phyloP scores from a whole-genome alignment of 2,797 vertebrate genomes.

The Chanos chanos region DNA sequence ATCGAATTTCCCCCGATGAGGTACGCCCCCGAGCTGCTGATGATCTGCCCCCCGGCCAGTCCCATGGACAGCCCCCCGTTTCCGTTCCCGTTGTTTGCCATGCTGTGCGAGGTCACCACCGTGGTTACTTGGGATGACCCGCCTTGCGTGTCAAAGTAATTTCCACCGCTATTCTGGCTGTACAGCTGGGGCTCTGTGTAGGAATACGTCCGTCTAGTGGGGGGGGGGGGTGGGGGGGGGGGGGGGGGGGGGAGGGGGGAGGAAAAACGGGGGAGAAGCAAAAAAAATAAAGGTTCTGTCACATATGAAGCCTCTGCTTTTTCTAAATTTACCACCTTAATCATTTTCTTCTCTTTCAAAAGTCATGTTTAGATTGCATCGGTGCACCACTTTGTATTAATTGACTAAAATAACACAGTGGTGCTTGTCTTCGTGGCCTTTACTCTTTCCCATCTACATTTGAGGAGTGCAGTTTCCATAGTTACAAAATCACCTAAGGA shows the following conservation, averaged over 20 bases:
- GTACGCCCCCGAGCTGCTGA: constrained; percentile 86
- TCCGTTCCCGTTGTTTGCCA: constrained; percentile 86
- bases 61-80: constrained; percentile 90
- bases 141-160: constrained; percentile 90
- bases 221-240: too few species aligned
- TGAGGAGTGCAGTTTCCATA: constrained; percentile 38
- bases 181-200: constrained; percentile 95
- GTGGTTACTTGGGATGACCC: constrained; percentile 88
- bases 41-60: constrained; percentile 85
- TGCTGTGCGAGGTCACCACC: constrained; percentile 84
- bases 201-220: constrained; percentile 85
- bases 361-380: constrained; percentile 8
- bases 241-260: too few species aligned
- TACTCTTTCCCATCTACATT: constrained; percentile 8
- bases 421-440: constrained; percentile 14
- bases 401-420: constrained; percentile 16
- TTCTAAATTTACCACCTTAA: too few species aligned
- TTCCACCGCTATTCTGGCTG: constrained; percentile 85
- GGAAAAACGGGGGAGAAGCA: too few species aligned
- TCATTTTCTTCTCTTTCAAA: too few species aligned
- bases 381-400: constrained; percentile 1
- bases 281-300: neutral
- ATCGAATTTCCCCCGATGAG: constrained; percentile 88
- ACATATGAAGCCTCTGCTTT: constrained; percentile 3
- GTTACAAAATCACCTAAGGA: constrained; percentile 33